Base-by-base conservation (phyloP, 2,113 vertebrate genomes). In the Poecile atricapillus region DNA sequence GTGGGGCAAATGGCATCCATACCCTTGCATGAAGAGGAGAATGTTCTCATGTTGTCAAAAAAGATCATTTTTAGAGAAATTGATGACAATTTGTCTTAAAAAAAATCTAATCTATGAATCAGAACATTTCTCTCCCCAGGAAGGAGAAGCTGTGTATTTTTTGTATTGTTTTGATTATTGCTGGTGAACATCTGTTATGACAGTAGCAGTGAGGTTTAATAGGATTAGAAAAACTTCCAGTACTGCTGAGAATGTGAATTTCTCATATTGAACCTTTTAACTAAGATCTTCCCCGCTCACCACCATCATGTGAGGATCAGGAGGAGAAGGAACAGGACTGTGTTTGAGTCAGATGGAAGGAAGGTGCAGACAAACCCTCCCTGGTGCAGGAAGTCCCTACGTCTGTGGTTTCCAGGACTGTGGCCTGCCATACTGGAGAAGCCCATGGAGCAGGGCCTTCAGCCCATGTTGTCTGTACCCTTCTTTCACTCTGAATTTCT, bases 91-190 rank as follows among this genome's bases (percentile, higher is more conserved):
- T 80, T 80, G 11, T 30, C n/a, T 88, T 87, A 25, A 9, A 55
- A 79, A 41, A 13, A 46, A 21, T 55, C 24, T 73, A 39, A 67
- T 52, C 43, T 46, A 41, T 13, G 64, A 63, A 84, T 78, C n/a
- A 78, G 50, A 89, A 70, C 22, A 60, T 21, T 5, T 14, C 8
- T 41, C 47, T 92, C 30, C 25, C 22, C 50, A 31, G 47, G 44
- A 43, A 83, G 15, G 19, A 24, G 15, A 35, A 65, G 20, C 58
- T 80, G 15, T 46, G 20, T 39, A 39, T 89, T 14, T 83, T 90
- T 93, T 13, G 4, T 67, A 52, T 60, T 87, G 39, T 81, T 95
- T 78, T 63, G 55, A 52, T 76, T 93, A 89, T 41, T 87, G 60
- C n/a, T 82, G 44, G 49, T 70, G 44, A 81, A 59, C 27, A 11